Percentiles rank a stretch among this genome's conserved stretches.
phyloP scores from a whole-genome alignment of 1,140 invertebrate species.

The Sarcophaga bullata region DNA sequence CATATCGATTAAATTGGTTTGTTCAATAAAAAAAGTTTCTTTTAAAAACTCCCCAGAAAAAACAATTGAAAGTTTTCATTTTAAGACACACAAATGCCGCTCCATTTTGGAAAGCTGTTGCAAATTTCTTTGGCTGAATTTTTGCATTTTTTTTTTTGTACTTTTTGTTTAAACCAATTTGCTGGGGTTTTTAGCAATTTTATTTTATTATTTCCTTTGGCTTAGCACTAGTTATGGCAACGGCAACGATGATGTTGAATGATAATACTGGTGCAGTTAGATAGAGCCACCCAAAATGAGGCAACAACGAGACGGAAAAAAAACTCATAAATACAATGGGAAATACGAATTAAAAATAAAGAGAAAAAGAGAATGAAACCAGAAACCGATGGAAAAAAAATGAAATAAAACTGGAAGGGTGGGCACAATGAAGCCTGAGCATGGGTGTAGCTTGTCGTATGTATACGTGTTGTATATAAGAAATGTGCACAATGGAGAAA shows the following conservation, averaged over 20 bases:
- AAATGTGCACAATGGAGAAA: no score
- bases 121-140: not conserved
- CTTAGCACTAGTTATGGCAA: not conserved
- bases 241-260: not conserved
- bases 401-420: not conserved
- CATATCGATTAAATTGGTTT: no score
- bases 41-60: no score
- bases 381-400: no score
- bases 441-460: no score
- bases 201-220: not conserved
- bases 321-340: slow-evolving; percentile 8
- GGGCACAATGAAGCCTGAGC: not conserved
- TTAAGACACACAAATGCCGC: not conserved
- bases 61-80: not conserved
- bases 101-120: not conserved
- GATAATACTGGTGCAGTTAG: slow-evolving; percentile 9
- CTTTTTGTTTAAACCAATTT: not conserved
- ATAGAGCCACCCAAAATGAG: slow-evolving; percentile 23
- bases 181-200: not conserved
- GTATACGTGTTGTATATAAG: no score
- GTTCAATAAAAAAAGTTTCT: no score
- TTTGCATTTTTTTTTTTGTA: not conserved
- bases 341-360: not conserved
- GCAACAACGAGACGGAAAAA: slow-evolving; percentile 17
- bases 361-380: not conserved